Evolutionary conservation across 2,888 invertebrate genomes (phyloP).

Genomic region (Mantis religiosa): DNA sequence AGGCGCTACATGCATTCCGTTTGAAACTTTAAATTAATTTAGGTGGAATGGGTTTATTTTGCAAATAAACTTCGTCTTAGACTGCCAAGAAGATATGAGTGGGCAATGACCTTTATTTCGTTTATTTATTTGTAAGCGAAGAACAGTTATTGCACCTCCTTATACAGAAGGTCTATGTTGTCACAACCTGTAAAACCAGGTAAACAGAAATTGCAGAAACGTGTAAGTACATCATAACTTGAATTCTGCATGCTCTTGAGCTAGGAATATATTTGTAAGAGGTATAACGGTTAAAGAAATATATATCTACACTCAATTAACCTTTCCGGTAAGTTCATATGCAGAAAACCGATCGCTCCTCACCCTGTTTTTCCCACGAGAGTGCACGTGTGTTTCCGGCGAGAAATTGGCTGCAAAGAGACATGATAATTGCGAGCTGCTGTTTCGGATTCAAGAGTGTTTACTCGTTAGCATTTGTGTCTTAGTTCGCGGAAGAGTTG

Average conservation of each 20-base stretch:
- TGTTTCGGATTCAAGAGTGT: not conserved
- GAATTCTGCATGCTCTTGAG: not conserved
- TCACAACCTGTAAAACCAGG: too few species aligned
- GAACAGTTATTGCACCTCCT: too few species aligned
- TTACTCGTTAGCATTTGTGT: not conserved
- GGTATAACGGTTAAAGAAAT: not conserved
- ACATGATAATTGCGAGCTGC: not conserved
- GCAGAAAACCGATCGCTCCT: not conserved
- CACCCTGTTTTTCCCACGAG: not conserved
- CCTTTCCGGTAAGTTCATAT: not conserved
- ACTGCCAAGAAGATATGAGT: too few species aligned
- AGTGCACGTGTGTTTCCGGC: not conserved
- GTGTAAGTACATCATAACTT: not conserved
- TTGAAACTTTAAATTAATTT: too few species aligned
- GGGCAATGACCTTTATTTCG: too few species aligned
- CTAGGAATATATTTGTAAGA: not conserved
- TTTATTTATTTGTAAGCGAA: too few species aligned
- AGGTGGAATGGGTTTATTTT: too few species aligned
- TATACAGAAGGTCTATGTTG: too few species aligned
- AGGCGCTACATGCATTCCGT: too few species aligned
- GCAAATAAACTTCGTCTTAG: too few species aligned
- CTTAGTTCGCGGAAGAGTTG: not conserved
- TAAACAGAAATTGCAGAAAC: not conserved
- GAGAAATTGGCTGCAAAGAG: not conserved
- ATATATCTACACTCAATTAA: not conserved